Conservation (phyloP, 1,140 invertebrate species). For the Manduca sexta region DNA sequence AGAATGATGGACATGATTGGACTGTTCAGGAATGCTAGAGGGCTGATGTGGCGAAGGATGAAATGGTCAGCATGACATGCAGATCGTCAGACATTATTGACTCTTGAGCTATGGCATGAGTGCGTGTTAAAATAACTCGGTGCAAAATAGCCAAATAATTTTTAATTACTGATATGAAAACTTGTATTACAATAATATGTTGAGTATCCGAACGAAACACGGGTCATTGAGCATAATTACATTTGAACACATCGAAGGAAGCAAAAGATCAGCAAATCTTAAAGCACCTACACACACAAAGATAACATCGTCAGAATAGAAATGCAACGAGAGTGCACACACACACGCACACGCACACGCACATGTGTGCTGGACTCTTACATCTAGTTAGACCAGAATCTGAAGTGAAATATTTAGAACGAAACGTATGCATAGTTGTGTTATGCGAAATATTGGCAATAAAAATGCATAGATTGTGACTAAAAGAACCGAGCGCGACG, state of each 20-base stretch:
- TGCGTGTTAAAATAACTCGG: neutral
- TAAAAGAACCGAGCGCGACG: constrained; percentile 47
- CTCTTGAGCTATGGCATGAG: neutral
- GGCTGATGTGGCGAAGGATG: constrained; percentile 8
- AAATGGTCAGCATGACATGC: constrained; percentile 1
- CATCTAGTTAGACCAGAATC: constrained; percentile 54
- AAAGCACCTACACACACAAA: constrained; percentile 18
- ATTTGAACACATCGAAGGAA: constrained; percentile 66
- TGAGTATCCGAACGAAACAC: constrained; percentile 24
- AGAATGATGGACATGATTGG: neutral
- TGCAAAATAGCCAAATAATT: too few relatives aligned
- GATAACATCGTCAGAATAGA: constrained; percentile 17
- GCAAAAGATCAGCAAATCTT: constrained; percentile 34
- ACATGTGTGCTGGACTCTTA: constrained; percentile 25
- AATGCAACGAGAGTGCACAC: constrained; percentile 16
- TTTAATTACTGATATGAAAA: too few relatives aligned
- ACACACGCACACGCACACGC: constrained; percentile 22
- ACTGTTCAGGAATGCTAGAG: constrained; percentile 6
- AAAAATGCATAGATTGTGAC: constrained; percentile 72
- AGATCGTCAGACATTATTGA: neutral
- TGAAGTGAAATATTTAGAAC: constrained; percentile 39
- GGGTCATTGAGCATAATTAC: constrained; percentile 51
- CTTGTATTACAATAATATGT: neutral
- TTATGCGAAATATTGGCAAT: constrained; percentile 64
- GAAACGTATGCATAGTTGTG: constrained; percentile 39